Base-by-base conservation (phyloP, 2,113 vertebrate genomes). In the Poecile atricapillus region DNA sequence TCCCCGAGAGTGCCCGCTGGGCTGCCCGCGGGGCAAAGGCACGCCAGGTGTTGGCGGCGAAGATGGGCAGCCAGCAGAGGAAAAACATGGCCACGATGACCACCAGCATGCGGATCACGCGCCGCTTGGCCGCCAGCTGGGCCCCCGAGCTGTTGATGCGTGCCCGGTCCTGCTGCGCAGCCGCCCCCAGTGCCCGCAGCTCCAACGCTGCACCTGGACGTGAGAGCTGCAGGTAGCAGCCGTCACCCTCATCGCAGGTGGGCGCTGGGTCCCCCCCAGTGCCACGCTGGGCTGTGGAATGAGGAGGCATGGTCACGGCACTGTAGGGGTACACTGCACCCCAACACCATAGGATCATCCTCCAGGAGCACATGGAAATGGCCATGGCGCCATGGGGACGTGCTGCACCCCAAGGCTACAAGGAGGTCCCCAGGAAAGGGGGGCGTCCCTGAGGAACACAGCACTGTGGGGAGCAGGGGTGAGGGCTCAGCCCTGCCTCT, bases 21-120 rank as follows among this genome's bases (percentile, higher is more conserved):
- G 99, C 99, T 0, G 98, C 98, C 6, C 28, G 33, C 3, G 97
- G 93, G 16, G 99, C 97, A 1, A 99, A 99, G 70, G 99, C 99
- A 3, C 98, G 98, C 99, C 99, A 99, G 3, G 99, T 99, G 98
- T 99, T 99, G 96, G 97, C 99, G 5, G 98, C 97, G 82, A 99
- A 99, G 52, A 99, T 74, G 2, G 99, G 99, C 98, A 99, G 97
- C 99, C 99, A 99, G 94, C 99, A 99, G 53, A 99, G 84, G 90
- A 99, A 99, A 97, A 99, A 99, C 56, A 99, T 97, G 71, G 97
- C 98, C 65, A 99, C 99, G 3, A 99, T 99, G 91, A 99, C 98
- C 86, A 99, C 98, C 84, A 99, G 96, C 99, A 99, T 99, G 56
- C 99, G 98, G 91, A 99, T 99, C 67, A 99, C 99, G 0, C 99